phyloP scores from a whole-genome alignment of 2,888 invertebrate species.

The Podabrus alpinus region DNA sequence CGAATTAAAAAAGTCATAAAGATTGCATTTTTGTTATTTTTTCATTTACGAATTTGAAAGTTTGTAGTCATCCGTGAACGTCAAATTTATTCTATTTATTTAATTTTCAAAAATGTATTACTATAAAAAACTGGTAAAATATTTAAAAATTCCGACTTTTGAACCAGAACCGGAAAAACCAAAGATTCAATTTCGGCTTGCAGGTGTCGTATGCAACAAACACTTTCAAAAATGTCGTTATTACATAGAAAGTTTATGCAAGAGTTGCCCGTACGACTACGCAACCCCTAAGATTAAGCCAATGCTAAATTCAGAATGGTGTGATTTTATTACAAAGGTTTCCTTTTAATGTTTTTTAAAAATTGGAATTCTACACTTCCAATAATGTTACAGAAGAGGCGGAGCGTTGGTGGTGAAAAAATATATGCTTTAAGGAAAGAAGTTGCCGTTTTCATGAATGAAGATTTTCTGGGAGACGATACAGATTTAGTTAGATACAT shows the following conservation, averaged over 20 bases:
- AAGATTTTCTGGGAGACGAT: slow-evolving; percentile 60
- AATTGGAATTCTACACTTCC: background rate
- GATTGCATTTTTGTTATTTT: background rate
- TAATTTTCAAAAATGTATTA: background rate
- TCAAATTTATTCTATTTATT: background rate
- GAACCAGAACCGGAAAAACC: slow-evolving; percentile 11
- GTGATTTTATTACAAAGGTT: slow-evolving; percentile 44
- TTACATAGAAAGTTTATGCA: slow-evolving; percentile 42
- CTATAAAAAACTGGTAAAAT: background rate
- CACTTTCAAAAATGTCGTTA: slow-evolving; percentile 50
- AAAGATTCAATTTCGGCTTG: slow-evolving; percentile 41
- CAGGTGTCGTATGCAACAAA: slow-evolving; percentile 45
- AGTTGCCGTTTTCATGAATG: slow-evolving; percentile 59
- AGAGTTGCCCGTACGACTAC: slow-evolving; percentile 45
- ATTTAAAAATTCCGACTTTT: background rate
- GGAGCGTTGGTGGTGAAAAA: slow-evolving; percentile 55
- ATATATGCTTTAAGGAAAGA: slow-evolving; percentile 56
- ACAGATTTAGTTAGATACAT: slow-evolving; percentile 57
- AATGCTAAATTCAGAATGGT: slow-evolving; percentile 52
- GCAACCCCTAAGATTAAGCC: slow-evolving; percentile 45
- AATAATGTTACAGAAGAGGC: slow-evolving; percentile 35
- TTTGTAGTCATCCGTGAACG: background rate
- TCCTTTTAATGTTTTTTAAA: background rate
- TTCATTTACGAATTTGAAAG: background rate
- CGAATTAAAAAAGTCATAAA: background rate